Evolutionary conservation across 2,113 vertebrate species (phyloP), one percentile per base, ranked within the genome.

Genomic region (Pycnonotus jocosus): DNA sequence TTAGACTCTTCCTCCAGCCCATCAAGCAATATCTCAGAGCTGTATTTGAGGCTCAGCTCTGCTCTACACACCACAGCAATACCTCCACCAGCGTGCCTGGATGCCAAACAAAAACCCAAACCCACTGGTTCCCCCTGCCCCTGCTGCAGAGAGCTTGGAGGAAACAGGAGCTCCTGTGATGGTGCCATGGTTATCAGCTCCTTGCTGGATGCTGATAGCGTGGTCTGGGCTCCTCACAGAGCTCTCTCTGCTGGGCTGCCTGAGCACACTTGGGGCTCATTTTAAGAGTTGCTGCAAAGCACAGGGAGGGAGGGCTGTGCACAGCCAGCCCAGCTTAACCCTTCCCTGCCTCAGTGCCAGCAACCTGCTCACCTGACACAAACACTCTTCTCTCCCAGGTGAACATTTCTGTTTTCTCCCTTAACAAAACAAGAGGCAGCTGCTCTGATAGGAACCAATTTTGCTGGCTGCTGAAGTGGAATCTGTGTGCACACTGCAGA

Each of bases 151-250:
- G 7, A 33, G 18, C 71, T 69, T 1, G 1, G 71, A 64, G 56
- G 58, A 19, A 57, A 10, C 45, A 3, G 0, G 1, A 86, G 82
- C 57, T 15, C 1, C 66, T 4, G 82, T 4, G 48, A 4, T 2
- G 14, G 25, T 19, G 76, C 2, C 11, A 2, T 0, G 48, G 79
- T 27, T 77, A 33, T 28, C 68, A 71, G 5, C 53, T 37, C 19
- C 31, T 17, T 42, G 86, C 79, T n/a, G 62, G 33, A 22, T 12
- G 87, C 35, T 0, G 4, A 27, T 0, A 12, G 28, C 0, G 23
- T 3, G 72, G 8, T 31, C 9, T 27, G 88, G 40, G 7, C 73
- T 24, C 69, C 14, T 57, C 8, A 6, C 13, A 25, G 37, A 79
- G 81, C 90, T 74, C 79, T 4, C 1, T 2, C 35, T 2, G 4